Base-by-base conservation (phyloP, 2,113 vertebrate species). In the Nerophis ophidion region DNA sequence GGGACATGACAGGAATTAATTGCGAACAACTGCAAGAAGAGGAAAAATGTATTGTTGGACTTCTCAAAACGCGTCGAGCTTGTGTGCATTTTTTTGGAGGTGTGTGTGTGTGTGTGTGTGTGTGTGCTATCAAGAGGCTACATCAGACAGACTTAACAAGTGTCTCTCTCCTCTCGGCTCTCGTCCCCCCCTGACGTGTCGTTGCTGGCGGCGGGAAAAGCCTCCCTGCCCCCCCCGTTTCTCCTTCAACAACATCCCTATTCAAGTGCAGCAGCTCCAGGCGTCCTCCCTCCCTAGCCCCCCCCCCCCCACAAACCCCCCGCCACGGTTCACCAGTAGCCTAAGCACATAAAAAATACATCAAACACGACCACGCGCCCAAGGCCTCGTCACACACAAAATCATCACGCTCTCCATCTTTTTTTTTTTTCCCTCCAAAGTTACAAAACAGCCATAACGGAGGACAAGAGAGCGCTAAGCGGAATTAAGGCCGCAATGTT, bases 281-380 rank as follows among this genome's bases (percentile, higher is more conserved):
- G 89, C 87, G 4, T 79, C 84, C 61, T 63, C 58, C 57, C 63
- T 50, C 58, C 57, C 53, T n/a, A 49, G 54, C 57, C 68, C 63
- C 74, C 67, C 70, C 72, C 51, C 76, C 26, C 2, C 4, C n/a
- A n/a, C n/a, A n/a, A n/a, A n/a, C 54, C 57, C 57, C 68, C 63
- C 74, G 67, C 70, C 72, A 54, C 76, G 74, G 51, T 77, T 83
- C 86, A 80, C 82, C 68, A 80, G 86, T 83, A 88, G 87, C 88
- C 88, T 75, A 61, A 87, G 80, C 86, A 83, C 87, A 90, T 91
- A 76, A 90, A 91, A 89, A 90, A 91, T 90, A 89, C 86, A 91
- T 91, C 90, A 91, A 89, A 90, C 81, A 74, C 57, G 36, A 65
- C 64, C 61, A 66, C 26, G 50, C 1, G 85, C 89, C 85, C 60